These are phyloP conservation scores for Pseudomyrmex cubaensis DNA, from an alignment of 1,140 invertebrate species.

Conservation along the genomic window DNA sequence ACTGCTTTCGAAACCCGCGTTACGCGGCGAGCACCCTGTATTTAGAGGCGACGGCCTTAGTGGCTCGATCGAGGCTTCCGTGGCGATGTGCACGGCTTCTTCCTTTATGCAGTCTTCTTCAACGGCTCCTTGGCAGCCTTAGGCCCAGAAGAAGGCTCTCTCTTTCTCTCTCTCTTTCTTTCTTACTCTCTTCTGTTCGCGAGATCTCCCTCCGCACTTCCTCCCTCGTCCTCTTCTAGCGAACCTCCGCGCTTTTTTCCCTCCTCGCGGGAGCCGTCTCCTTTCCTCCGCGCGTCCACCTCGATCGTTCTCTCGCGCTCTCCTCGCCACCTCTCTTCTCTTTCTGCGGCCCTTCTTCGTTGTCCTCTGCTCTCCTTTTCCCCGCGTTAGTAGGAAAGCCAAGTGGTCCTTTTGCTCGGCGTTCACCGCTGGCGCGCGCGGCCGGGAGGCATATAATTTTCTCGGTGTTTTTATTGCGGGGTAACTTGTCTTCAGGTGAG, in stretches of 20 bases:
- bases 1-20: slow-evolving; percentile 56
- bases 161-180: slow-evolving; percentile 30
- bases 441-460: slow-evolving; percentile 85
- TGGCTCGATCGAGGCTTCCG: slow-evolving; percentile 72
- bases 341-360: slow-evolving; percentile 45
- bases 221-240: slow-evolving; percentile 45
- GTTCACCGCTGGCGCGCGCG: slow-evolving; percentile 78
- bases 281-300: slow-evolving; percentile 15
- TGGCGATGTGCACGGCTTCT: slow-evolving; percentile 71
- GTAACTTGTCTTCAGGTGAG: slow-evolving; percentile 86
- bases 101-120: slow-evolving; percentile 74
- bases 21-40: slow-evolving; percentile 69
- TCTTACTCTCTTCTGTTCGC: background rate
- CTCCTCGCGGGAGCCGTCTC: slow-evolving; percentile 20
- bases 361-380: slow-evolving; percentile 77
- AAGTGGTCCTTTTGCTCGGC: slow-evolving; percentile 77
- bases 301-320: slow-evolving; percentile 14
- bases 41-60: slow-evolving; percentile 69
- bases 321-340: slow-evolving; percentile 17
- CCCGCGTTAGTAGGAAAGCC: slow-evolving; percentile 79
- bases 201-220: slow-evolving; percentile 15
- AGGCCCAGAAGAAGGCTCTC: slow-evolving; percentile 51
- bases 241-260: slow-evolving; percentile 45
- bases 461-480: slow-evolving; percentile 85
- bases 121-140: slow-evolving; percentile 68